Evolutionary conservation across 2,797 vertebrate genomes (phyloP), one percentile per base, ranked within the genome.

Genomic region (Chaenodraco wilsoni): DNA sequence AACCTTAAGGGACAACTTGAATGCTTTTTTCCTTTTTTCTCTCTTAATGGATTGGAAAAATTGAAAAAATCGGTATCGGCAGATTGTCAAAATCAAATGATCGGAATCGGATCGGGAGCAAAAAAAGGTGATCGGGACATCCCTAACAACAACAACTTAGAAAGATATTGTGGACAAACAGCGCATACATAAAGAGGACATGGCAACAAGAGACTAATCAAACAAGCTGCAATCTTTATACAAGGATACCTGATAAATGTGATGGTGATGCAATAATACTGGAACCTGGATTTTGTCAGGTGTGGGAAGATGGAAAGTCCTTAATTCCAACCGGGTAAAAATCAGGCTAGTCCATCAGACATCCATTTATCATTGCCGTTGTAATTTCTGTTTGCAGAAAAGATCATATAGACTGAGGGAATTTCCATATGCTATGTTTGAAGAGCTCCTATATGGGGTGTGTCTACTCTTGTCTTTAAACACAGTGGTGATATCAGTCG

Each of bases 171-270:
- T 51, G 21, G 9, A 7, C 33, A 6, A 48, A 19, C 12, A 45
- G 41, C 1, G 2, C 17, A 5, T 21, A 46, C 7, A 44, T 46
- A 3, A 37, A 23, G 59, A 52, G 17, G 41, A 41, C 31, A 17
- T 13, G 19, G 40, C 44, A 56, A 62, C 52, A 12, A 11, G 15
- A 64, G 41, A 27, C 13, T 11, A 16, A 23, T 8, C 0, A 45
- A 56, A 59, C 10, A 60, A 17, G 56, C 17, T 16, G 37, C 37
- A 3, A 17, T 67, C 51, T 66, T 66, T 9, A 76, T 27, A 58
- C 27, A 55, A 56, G 4, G 49, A 74, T 9, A 62, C n/a, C 6
- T 44, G 31, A 8, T 59, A 33, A 74, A 43, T 67, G 46, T 46
- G 51, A 51, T 31, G 2, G 48, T 7, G 33, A 7, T 6, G 8